Percentiles rank a stretch among this genome's conserved stretches.
phyloP scores from a whole-genome alignment of 1,140 invertebrate genomes.

The Drosophila tropicalis region DNA sequence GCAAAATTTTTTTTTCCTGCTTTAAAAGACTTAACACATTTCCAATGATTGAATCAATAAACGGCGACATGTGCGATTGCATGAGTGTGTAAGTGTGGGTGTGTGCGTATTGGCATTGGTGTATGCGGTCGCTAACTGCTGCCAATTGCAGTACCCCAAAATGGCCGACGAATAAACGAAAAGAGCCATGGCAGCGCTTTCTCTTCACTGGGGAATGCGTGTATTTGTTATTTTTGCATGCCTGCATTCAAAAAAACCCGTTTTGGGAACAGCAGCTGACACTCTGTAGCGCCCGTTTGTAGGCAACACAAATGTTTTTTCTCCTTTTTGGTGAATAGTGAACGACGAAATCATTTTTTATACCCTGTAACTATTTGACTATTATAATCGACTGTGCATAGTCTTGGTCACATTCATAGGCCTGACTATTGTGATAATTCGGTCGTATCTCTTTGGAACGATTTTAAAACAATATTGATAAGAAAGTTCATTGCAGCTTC shows the following conservation, averaged over 20 bases:
- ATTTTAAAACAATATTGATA: no score
- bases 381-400: no score
- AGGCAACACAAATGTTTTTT: constrained; percentile 21
- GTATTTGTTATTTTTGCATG: constrained; percentile 44
- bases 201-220: constrained; percentile 29
- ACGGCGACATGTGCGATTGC: constrained; percentile 64
- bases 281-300: constrained; percentile 23
- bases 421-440: no score
- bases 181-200: constrained; percentile 60
- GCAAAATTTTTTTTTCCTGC: constrained; percentile 41
- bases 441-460: no score
- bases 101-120: constrained; percentile 20
- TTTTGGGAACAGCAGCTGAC: constrained; percentile 43
- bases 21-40: constrained; percentile 77
- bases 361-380: background rate
- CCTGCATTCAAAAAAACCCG: constrained; percentile 37
- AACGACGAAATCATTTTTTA: background rate
- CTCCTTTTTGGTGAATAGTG: background rate
- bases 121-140: constrained; percentile 45
- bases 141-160: constrained; percentile 54
- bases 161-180: constrained; percentile 29
- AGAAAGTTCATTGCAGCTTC: no score
- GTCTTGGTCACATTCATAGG: no score
- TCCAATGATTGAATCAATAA: constrained; percentile 80
- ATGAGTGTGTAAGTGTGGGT: constrained; percentile 20